These are phyloP conservation scores for Merops nubicus DNA, from an alignment of 2,113 vertebrate genomes.

Conservation along the genomic window DNA sequence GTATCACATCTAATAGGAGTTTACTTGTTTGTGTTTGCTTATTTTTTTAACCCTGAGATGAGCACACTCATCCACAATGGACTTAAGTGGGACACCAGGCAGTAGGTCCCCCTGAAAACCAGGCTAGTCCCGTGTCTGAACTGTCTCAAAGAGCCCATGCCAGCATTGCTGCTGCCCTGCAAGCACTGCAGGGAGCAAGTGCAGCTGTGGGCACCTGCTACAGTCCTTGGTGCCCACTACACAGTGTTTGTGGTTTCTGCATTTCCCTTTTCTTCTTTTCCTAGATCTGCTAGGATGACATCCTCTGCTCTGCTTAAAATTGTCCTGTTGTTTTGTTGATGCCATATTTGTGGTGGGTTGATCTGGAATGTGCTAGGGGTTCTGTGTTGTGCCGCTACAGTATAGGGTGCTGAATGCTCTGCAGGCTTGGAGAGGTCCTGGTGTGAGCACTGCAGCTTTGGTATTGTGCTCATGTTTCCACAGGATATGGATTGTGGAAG, in stretches of 20 bases:
- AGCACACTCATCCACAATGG: fast-evolving
- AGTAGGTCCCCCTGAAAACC: not conserved
- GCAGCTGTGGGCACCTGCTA: not conserved
- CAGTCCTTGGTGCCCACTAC: not conserved
- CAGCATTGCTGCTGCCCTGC: not conserved
- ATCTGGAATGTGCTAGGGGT: fast-evolving
- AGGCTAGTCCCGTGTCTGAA: not conserved
- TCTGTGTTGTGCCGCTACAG: fast-evolving
- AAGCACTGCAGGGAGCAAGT: not conserved
- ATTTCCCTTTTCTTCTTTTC: not conserved
- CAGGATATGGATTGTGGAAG: not conserved
- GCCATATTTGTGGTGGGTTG: not conserved
- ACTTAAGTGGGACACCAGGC: not conserved
- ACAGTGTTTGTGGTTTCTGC: not conserved
- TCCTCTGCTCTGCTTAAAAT: not conserved
- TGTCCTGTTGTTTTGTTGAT: not conserved
- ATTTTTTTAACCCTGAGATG: not conserved
- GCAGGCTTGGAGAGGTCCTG: not conserved
- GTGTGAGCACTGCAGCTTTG: not conserved
- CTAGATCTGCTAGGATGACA: not conserved
- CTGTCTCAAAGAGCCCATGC: not conserved
- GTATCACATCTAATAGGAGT: not conserved
- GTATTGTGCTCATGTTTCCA: not conserved
- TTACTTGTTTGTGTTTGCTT: not conserved
- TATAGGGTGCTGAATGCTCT: not conserved